Percentiles rank a stretch among this genome's conserved stretches.
These are phyloP conservation scores for Chloropsis hardwickii DNA, from an alignment of 2,113 vertebrate genomes.

Conservation along the genomic window DNA sequence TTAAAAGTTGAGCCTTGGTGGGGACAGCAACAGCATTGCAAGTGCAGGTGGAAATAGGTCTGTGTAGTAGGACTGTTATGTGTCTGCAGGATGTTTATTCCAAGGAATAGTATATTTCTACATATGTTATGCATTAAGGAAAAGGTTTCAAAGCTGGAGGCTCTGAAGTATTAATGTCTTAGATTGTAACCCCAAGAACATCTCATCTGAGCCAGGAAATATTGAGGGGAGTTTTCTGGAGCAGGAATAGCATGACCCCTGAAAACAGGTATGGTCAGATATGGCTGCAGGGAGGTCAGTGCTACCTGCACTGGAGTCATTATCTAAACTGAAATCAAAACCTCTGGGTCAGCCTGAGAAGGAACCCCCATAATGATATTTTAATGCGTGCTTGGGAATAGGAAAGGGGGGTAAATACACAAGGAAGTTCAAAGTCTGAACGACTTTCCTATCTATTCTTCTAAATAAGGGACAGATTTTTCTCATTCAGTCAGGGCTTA, in stretches of 20 bases:
- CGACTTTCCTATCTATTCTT: not conserved
- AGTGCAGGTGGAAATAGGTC: conserved; percentile 5
- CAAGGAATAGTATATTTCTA: not conserved
- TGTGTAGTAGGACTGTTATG: not conserved
- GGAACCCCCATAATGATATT: not conserved
- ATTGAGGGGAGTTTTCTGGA: not conserved
- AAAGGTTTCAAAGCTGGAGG: not conserved
- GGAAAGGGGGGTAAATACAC: not conserved
- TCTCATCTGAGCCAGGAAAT: not conserved
- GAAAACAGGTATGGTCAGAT: not conserved
- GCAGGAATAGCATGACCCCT: not conserved
- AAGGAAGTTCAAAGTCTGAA: conserved; percentile 14
- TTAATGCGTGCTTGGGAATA: not conserved
- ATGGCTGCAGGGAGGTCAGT: not conserved
- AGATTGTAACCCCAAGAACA: not conserved
- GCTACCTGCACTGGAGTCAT: not conserved
- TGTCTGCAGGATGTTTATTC: not conserved
- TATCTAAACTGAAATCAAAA: not conserved
- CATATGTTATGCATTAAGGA: not conserved
- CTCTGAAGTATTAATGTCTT: not conserved
- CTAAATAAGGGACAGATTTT: conserved; percentile 31
- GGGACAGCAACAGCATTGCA: not conserved
- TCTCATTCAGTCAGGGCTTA: conserved; percentile 59
- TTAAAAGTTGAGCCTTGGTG: not conserved
- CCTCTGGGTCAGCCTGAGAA: not conserved